phyloP scores from a whole-genome alignment of 2,113 vertebrate species.

The Corythornis madagascariensis region DNA sequence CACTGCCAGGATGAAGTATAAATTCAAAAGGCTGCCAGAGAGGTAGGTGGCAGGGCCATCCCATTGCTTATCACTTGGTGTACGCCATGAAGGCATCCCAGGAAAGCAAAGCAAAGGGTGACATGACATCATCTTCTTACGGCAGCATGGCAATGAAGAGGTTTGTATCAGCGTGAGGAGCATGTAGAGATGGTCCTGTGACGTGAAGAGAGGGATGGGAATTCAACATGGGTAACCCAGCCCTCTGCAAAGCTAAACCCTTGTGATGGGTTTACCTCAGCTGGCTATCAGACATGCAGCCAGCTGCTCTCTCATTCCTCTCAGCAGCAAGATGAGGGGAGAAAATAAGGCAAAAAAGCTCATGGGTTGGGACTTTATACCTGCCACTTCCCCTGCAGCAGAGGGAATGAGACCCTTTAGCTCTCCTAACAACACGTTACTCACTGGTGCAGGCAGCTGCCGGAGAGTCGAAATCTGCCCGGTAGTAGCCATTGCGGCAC shows the following conservation, averaged over 20 bases:
- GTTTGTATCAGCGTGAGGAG: rapidly evolving
- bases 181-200: rapidly evolving
- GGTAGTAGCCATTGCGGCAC: constrained; percentile 95
- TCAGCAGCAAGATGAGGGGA: rapidly evolving
- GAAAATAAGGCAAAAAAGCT: not conserved
- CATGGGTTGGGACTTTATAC: rapidly evolving
- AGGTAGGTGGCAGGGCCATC: rapidly evolving
- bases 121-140: not conserved
- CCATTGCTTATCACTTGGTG: not conserved
- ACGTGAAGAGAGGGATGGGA: not conserved
- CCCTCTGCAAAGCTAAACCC: not conserved
- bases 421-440: constrained; percentile 18
- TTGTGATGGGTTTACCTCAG: rapidly evolving
- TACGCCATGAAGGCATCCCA: rapidly evolving
- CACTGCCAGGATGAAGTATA: not conserved
- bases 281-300: not conserved
- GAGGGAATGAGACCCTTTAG: not conserved
- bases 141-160: not conserved
- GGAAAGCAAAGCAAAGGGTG: not conserved
- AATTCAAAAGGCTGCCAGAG: not conserved
- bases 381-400: rapidly evolving
- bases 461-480: constrained; percentile 87
- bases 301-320: rapidly evolving
- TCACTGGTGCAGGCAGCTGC: constrained; percentile 95
- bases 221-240: not conserved